Evolutionary conservation across 53 echinoderm and acorn worm species (phyloP).

Genomic region (Luidia sarsii): DNA sequence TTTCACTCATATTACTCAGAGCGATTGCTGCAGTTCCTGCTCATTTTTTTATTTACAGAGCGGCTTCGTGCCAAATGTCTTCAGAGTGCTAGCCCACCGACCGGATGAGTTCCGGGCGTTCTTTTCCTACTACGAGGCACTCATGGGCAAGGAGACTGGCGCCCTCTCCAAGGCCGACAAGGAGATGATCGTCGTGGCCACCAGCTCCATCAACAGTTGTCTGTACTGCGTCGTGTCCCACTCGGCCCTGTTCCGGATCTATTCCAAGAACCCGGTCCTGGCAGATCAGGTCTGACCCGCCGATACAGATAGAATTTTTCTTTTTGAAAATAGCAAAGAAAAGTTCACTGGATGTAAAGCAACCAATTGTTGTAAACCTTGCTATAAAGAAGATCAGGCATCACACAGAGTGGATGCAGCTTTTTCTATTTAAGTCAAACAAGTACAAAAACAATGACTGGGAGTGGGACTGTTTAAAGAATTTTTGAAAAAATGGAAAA

Average conservation of each 20-base stretch:
- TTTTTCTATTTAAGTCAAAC: too few relatives aligned
- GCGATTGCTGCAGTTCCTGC: not conserved
- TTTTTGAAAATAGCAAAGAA: too few relatives aligned
- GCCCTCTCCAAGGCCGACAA: slow-evolving; percentile 93
- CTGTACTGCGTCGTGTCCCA: slow-evolving; percentile 92
- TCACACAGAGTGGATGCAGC: too few relatives aligned
- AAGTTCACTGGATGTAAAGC: too few relatives aligned
- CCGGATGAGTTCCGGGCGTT: slow-evolving; percentile 95
- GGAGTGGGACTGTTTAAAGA: too few relatives aligned
- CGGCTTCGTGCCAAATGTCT: slow-evolving; percentile 95
- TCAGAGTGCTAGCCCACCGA: slow-evolving; percentile 80
- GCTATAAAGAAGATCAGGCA: too few relatives aligned
- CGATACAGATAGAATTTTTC: too few relatives aligned
- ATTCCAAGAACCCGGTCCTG: slow-evolving; percentile 77
- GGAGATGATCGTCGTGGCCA: slow-evolving; percentile 92
- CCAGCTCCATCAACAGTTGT: slow-evolving; percentile 88
- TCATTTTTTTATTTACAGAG: slow-evolving; percentile 62
- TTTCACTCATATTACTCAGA: not conserved
- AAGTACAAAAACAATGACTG: too few relatives aligned
- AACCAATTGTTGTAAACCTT: too few relatives aligned
- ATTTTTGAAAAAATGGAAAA: too few relatives aligned
- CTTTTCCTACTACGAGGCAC: slow-evolving; percentile 81
- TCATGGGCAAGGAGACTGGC: slow-evolving; percentile 90
- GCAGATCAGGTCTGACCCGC: slow-evolving; percentile 92
- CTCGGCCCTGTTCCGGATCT: slow-evolving; percentile 86